Evolutionary conservation across 2,888 invertebrate species (phyloP), one percentile per base, ranked within the genome.

Genomic region (Fragum fragum): DNA sequence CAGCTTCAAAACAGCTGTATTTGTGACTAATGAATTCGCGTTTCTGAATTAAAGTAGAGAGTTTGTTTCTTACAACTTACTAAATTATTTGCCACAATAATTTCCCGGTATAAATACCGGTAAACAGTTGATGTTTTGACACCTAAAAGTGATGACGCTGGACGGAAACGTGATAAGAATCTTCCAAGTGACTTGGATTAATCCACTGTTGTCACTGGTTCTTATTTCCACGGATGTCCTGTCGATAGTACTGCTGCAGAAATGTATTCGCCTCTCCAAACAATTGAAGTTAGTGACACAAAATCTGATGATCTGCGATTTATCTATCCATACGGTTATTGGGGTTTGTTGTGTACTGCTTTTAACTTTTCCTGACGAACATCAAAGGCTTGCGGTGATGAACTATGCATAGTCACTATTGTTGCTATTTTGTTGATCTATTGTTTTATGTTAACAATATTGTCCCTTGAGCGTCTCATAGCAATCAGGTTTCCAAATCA

Each of bases 281-380:
- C 59, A 59, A 26, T 28, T 59, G 23, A 59, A 59, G 28, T 23
- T 59, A 1, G 16, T 59, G 18, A 59, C 59, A 21, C 59, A 59
- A 26, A 59, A 59, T 29, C 59, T 59, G 32, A 36, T 59, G 23
- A 7, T 59, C 29, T 26, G 59, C 28, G 59, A 59, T 18, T 16
- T 26, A 7, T 14, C 26, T 16, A 21, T 59, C 26, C 59, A 59
- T 6, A 14, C 26, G 0, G 18, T 26, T 16, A 9, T 59, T 7
- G 9, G 23, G 6, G 1, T 59, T 26, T 7, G 29, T 18, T 6
- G 21, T 29, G 14, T 28, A 7, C 16, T 26, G 1, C 6, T 29
- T 9, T 1, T 29, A 11, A 21, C 9, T 7, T 14, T 11, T 1
- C 5, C 0, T 6, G 29, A 2, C 16, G 26, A 7, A 16, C 26